These are phyloP conservation scores for Seriola quinqueradiata DNA, from an alignment of 2,113 vertebrate genomes.

Conservation along the genomic window DNA sequence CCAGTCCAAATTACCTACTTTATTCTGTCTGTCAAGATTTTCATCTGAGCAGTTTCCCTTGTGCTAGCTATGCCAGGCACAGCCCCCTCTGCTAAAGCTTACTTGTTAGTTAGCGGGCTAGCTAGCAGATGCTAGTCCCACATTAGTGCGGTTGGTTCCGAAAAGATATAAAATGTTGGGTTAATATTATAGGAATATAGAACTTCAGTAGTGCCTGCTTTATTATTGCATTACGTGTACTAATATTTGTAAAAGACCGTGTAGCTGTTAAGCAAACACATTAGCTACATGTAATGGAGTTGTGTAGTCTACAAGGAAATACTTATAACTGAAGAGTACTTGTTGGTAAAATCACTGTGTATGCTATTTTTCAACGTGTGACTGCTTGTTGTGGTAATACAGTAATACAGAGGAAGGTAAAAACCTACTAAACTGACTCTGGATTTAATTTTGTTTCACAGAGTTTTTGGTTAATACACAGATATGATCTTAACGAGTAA, in stretches of 20 bases:
- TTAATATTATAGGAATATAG: not conserved
- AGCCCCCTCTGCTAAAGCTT: constrained; percentile 37
- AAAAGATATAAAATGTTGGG: not conserved
- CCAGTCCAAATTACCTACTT: not conserved
- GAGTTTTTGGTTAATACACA: not conserved
- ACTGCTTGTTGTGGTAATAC: not conserved
- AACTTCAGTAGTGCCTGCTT: not conserved
- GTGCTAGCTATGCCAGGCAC: constrained; percentile 43
- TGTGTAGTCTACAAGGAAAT: not conserved
- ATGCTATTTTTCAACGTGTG: not conserved
- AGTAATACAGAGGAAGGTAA: not conserved
- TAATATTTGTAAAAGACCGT: not conserved
- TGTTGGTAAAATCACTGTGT: not conserved
- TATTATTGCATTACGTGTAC: not conserved
- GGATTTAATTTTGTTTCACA: not conserved
- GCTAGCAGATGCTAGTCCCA: constrained; percentile 60
- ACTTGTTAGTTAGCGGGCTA: constrained; percentile 63
- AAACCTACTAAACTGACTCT: not conserved
- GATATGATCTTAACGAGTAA: not conserved
- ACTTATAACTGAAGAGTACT: not conserved
- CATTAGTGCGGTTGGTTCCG: constrained; percentile 6
- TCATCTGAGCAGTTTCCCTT: constrained; percentile 18
- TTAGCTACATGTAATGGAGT: not conserved
- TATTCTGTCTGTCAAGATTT: constrained; percentile 3
- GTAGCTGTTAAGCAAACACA: not conserved